Evolutionary conservation across 2,797 vertebrate species (phyloP).

Genomic region (Acestrorhynchus altus): DNA sequence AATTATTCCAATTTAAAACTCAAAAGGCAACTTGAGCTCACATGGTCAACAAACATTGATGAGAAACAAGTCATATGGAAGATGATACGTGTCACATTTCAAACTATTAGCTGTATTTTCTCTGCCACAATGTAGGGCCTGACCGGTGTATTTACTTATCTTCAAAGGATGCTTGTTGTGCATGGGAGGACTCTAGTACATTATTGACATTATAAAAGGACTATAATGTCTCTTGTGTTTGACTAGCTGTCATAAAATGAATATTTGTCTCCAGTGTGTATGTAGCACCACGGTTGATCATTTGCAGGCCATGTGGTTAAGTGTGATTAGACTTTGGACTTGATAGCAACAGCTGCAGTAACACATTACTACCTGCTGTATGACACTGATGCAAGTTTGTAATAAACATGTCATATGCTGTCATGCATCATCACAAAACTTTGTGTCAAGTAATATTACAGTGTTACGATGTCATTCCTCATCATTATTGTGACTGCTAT

Average conservation of each 20-base stretch:
- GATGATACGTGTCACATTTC: not conserved
- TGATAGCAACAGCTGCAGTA: not conserved
- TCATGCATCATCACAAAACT: no score
- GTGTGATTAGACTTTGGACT: constrained; percentile 42
- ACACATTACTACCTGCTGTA: no score
- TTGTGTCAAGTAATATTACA: no score
- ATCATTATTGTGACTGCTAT: no score
- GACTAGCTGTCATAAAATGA: constrained; percentile 25
- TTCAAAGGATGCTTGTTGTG: constrained; percentile 15
- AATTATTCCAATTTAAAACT: no score
- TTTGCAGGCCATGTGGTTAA: constrained; percentile 39
- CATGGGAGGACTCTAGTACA: not conserved
- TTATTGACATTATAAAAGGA: constrained; percentile 28
- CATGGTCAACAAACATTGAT: no score
- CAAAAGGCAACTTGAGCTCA: no score
- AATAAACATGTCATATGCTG: no score
- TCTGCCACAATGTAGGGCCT: not conserved
- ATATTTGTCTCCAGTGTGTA: constrained; percentile 12
- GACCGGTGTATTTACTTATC: not conserved
- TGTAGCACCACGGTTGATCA: constrained; percentile 35
- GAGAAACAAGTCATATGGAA: no score
- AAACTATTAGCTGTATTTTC: not conserved
- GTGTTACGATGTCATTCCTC: no score
- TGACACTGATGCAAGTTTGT: no score
- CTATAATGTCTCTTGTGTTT: constrained; percentile 10